Percentiles rank a stretch among this genome's conserved stretches.
Conservation (phyloP, 2,797 vertebrate species). For the Lagodon rhomboides region DNA sequence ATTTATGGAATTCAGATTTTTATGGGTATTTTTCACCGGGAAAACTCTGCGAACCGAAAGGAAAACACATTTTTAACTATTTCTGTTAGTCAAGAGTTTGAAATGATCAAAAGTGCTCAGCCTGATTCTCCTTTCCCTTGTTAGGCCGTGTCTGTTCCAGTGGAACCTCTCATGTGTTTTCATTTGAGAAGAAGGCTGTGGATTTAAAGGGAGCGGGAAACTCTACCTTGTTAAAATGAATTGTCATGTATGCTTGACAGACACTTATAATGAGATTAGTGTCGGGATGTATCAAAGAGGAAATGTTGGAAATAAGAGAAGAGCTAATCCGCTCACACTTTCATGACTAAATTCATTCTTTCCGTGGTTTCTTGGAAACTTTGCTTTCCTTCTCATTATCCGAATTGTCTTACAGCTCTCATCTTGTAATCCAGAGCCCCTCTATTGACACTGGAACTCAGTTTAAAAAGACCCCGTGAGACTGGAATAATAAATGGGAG, state of each 20-base stretch:
- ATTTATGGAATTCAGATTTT: conserved; percentile 70
- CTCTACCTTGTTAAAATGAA: conserved; percentile 80
- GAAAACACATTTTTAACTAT: conserved; percentile 74
- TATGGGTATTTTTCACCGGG: conserved; percentile 58
- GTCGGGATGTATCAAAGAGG: conserved; percentile 72
- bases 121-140: conserved; percentile 59
- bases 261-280: conserved; percentile 84
- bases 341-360: conserved; percentile 69
- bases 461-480: conserved; percentile 42
- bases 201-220: conserved; percentile 70
- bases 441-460: conserved; percentile 38
- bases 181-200: conserved; percentile 70
- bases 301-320: conserved; percentile 78
- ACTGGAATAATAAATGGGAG: conserved; percentile 40
- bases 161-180: conserved; percentile 81
- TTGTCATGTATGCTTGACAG: conserved; percentile 82
- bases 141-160: conserved; percentile 68
- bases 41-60: conserved; percentile 51
- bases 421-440: conserved; percentile 63
- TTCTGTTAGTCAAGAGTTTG: conserved; percentile 62
- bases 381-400: conserved; percentile 72
- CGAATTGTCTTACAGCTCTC: conserved; percentile 64
- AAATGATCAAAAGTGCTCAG: conserved; percentile 79
- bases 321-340: conserved; percentile 72
- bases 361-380: conserved; percentile 53